Evolutionary conservation across 2,113 vertebrate genomes (phyloP), one percentile per base, ranked within the genome.

Genomic region (Chaetura pelagica): DNA sequence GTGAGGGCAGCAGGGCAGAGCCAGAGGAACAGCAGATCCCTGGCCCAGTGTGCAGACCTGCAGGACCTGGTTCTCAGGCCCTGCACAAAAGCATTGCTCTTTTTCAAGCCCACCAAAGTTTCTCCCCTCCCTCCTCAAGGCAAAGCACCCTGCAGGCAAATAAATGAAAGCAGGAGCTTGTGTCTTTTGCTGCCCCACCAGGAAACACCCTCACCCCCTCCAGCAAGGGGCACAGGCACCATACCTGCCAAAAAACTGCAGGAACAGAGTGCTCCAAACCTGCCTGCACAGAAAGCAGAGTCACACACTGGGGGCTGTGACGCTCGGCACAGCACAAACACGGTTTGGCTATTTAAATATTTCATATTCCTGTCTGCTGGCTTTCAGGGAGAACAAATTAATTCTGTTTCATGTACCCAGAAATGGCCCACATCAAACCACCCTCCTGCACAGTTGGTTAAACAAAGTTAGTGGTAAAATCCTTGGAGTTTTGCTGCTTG

Each of bases 331-430:
- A 87, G 35, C 74, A 20, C 90, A 72, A 59, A 55, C 84, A 61
- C 5, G 44, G 52, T 82, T 49, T 32, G 95, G 87, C 79, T 84
- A 27, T 79, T 93, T 95, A 76, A 96, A 93, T 96, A 86, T 91
- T 95, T 95, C 75, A 76, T 96, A 84, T 87, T 72, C 72, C 91
- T 79, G 71, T 46, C 85, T 93, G 75, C 92, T 93, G 93, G 78
- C 66, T 94, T 71, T 69, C 82, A 95, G 78, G 90, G 61, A 93
- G 59, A 90, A 74, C 84, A 91, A 91, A 93, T 95, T 87, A 79
- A 86, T 94, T 96, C 95, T 57, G 71, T 91, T 96, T 93, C 88
- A 88, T 90, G 79, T 88, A 69, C 72, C 93, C 93, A 91, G 79
- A 69, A 89, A 73, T 40, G 81, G 87, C 93, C 84, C 93, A 89